These are phyloP conservation scores for Laothoe populi DNA, from an alignment of 2,888 invertebrate species.

Conservation along the genomic window DNA sequence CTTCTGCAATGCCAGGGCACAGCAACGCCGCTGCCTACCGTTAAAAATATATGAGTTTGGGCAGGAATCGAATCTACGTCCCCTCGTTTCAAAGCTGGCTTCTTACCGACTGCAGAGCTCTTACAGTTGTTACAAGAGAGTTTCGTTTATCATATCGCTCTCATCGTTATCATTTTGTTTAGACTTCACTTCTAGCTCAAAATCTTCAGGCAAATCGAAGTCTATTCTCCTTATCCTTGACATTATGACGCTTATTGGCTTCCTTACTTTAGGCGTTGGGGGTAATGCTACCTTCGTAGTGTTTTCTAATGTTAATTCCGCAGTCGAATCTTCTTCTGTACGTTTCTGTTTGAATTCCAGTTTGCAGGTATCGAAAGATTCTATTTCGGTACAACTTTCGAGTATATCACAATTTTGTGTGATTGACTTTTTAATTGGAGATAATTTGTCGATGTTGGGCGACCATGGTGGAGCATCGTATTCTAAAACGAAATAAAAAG, in stretches of 20 bases:
- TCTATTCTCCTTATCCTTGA: slow-evolving; percentile 32
- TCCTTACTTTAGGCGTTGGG: background rate
- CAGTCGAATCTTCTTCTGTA: slow-evolving; percentile 30
- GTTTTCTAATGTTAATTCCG: background rate
- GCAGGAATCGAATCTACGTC: too few species aligned
- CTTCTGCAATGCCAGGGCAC: too few species aligned
- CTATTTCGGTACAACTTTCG: slow-evolving; percentile 23
- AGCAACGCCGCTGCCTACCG: too few species aligned
- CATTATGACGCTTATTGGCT: background rate
- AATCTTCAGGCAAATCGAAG: slow-evolving; percentile 45
- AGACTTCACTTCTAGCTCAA: slow-evolving; percentile 20
- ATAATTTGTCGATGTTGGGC: background rate
- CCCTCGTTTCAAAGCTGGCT: too few species aligned
- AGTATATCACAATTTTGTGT: background rate
- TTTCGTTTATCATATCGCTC: background rate
- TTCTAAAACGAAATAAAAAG: background rate
- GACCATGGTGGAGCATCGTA: slow-evolving; percentile 7
- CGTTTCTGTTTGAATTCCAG: slow-evolving; percentile 17
- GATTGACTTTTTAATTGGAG: background rate
- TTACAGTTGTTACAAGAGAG: background rate
- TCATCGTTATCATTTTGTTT: background rate
- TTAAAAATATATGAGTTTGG: too few species aligned
- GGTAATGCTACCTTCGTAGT: background rate
- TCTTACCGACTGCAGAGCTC: too few species aligned
- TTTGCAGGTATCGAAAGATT: background rate